Conservation (phyloP, 2,113 vertebrate species). For the Phainopepla nitens region DNA sequence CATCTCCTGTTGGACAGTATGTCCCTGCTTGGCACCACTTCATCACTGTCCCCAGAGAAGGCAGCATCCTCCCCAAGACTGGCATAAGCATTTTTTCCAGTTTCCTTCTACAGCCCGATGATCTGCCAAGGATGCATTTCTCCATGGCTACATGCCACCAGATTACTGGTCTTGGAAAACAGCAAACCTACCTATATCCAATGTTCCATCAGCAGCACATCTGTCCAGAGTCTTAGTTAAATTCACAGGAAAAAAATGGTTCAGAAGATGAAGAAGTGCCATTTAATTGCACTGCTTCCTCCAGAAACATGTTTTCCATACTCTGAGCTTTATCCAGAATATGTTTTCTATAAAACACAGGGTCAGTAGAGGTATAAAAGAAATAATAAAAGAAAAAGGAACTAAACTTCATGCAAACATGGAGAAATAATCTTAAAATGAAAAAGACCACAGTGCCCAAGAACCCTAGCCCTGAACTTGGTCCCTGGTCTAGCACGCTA, state of each 20-base stretch:
- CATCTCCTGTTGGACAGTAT: background rate
- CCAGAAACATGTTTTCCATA: background rate
- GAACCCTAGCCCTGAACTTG: background rate
- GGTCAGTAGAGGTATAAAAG: background rate
- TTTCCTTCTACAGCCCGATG: background rate
- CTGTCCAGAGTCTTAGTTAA: background rate
- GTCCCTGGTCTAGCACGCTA: background rate
- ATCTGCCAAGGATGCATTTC: background rate
- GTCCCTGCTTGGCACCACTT: background rate
- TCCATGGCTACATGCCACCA: background rate
- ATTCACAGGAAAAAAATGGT: background rate
- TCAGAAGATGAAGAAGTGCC: background rate
- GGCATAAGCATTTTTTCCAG: background rate
- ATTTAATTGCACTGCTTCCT: background rate
- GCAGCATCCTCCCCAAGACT: background rate
- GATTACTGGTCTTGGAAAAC: background rate
- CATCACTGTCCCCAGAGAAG: background rate
- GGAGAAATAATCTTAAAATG: background rate
- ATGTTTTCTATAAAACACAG: background rate
- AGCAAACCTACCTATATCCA: background rate
- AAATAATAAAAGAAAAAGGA: background rate
- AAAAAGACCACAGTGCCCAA: background rate
- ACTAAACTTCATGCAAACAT: background rate
- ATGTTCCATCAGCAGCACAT: background rate
- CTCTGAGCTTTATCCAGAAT: background rate